A percentile compares a stretch with the other conserved stretches of the same genome.
Conservation (phyloP, 2,888 invertebrate species). For the Tribolium freemani region DNA sequence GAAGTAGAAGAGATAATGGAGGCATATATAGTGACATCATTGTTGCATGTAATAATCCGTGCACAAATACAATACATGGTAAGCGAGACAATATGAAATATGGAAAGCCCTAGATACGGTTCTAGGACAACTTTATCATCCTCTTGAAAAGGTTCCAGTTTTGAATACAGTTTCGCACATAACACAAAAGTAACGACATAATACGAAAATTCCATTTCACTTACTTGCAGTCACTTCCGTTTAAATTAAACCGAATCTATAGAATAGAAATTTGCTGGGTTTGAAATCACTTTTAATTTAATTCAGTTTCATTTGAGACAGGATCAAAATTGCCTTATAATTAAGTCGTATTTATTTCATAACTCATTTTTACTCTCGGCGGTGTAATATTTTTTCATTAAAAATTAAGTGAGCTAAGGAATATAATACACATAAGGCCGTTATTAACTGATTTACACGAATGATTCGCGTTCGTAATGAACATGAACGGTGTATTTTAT, state of each 20-base stretch:
- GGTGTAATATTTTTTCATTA: background rate
- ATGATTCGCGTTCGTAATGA: slow-evolving; percentile 10
- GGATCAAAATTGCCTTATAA: too few relatives aligned
- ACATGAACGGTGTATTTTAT: slow-evolving; percentile 30
- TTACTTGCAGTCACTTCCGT: background rate
- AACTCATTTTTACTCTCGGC: background rate
- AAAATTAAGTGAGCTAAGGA: background rate
- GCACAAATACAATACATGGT: slow-evolving; percentile 33
- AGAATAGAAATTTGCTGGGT: background rate
- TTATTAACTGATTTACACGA: background rate
- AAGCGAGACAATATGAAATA: slow-evolving; percentile 18
- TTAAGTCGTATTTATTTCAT: too few relatives aligned
- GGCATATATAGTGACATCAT: slow-evolving; percentile 11
- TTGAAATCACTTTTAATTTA: background rate
- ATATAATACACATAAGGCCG: background rate
- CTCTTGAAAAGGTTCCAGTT: background rate
- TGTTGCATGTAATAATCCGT: slow-evolving; percentile 33
- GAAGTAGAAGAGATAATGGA: slow-evolving; percentile 38
- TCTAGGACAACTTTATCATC: slow-evolving; percentile 16
- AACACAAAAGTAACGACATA: background rate
- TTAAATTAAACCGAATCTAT: background rate
- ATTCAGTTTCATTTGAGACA: too few relatives aligned
- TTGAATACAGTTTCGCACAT: background rate
- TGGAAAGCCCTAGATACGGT: slow-evolving; percentile 20
- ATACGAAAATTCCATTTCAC: background rate